Evolutionary conservation across 1,140 invertebrate species (phyloP).

Genomic region (Drosophila serrata): DNA sequence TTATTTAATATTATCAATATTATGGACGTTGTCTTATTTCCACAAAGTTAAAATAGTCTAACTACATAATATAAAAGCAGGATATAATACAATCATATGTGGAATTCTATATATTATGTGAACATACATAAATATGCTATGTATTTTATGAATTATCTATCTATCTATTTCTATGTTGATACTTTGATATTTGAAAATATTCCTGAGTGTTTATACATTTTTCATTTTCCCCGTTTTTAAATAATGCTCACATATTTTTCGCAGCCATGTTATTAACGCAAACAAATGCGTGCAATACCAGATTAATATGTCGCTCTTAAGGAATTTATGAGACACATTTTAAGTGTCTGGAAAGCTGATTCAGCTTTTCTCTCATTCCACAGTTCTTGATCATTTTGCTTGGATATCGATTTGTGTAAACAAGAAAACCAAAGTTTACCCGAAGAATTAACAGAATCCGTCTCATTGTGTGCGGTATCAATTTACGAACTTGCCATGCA

Average conservation of each 20-base stretch:
- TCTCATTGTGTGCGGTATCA: slow-evolving; percentile 55
- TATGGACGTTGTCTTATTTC: background rate
- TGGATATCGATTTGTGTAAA: slow-evolving; percentile 53
- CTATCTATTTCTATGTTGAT: too few species aligned
- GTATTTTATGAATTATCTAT: too few species aligned
- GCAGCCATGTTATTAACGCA: background rate
- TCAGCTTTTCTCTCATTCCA: slow-evolving; percentile 52
- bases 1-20: background rate
- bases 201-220: too few species aligned
- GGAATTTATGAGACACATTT: slow-evolving; percentile 62
- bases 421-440: slow-evolving; percentile 63
- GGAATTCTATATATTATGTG: too few species aligned
- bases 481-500: slow-evolving; percentile 50
- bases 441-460: slow-evolving; percentile 57
- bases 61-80: too few species aligned
- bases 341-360: slow-evolving; percentile 55
- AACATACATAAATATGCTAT: too few species aligned
- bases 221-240: background rate
- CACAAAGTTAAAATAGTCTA: background rate
- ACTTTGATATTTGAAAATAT: too few species aligned
- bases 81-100: background rate
- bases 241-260: background rate
- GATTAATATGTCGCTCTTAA: slow-evolving; percentile 28
- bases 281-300: slow-evolving; percentile 24
- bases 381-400: slow-evolving; percentile 19